Conservation (phyloP, 2,888 invertebrate genomes). For the Adineta ricciae region DNA sequence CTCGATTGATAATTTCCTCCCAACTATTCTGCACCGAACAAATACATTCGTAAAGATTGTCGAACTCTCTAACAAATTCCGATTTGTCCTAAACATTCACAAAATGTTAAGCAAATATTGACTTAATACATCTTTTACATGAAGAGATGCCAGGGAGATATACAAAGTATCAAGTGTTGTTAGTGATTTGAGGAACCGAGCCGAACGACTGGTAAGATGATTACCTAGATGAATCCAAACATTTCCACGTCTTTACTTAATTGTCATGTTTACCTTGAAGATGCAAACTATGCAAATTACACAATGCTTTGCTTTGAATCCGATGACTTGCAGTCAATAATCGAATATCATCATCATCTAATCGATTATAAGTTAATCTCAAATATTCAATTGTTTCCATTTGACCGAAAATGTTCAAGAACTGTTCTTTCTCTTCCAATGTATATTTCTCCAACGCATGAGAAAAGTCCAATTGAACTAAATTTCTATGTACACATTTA, state of each 20-base stretch:
- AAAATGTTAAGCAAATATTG: neutral
- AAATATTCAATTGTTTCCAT: constrained; percentile 9
- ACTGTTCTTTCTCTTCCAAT: neutral
- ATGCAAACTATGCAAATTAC: neutral
- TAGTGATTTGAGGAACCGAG: neutral
- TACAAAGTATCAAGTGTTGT: neutral
- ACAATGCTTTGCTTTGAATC: neutral
- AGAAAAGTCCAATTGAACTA: neutral
- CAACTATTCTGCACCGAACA: neutral
- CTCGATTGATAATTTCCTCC: neutral
- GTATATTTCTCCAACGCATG: neutral
- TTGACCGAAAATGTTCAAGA: neutral
- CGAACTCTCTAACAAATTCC: neutral
- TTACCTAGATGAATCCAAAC: neutral
- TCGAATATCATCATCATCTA: neutral
- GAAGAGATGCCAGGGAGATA: neutral
- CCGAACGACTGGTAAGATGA: neutral
- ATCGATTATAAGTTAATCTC: neutral
- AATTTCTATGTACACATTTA: neutral
- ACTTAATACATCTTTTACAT: neutral
- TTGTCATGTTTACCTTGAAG: neutral
- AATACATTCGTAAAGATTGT: neutral
- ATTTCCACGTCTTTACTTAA: too few relatives aligned
- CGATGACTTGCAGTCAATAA: neutral
- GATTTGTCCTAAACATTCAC: neutral